Percentiles rank a stretch among this genome's conserved stretches.
These are phyloP conservation scores for Papilio protenor DNA, from an alignment of 2,888 invertebrate species.

Conservation along the genomic window DNA sequence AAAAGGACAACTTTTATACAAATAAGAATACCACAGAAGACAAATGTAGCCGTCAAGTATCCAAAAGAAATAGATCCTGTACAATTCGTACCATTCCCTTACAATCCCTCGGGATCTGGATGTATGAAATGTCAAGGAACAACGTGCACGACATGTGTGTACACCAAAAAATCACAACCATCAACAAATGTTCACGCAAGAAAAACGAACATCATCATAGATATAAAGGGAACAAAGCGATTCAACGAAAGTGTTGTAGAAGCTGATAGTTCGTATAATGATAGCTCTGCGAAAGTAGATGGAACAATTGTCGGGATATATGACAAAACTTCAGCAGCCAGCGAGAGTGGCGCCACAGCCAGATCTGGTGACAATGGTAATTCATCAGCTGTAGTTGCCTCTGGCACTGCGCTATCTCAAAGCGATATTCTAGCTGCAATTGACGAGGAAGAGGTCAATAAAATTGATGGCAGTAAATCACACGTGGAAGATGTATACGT, in stretches of 20 bases:
- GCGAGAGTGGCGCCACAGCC: conserved; percentile 45
- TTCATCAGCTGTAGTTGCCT: conserved; percentile 44
- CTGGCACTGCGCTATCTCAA: conserved; percentile 47
- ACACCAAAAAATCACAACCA: conserved; percentile 30
- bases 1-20: conserved; percentile 51
- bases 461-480: conserved; percentile 34
- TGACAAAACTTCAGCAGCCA: conserved; percentile 48
- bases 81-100: conserved; percentile 50
- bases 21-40: conserved; percentile 50
- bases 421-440: conserved; percentile 48
- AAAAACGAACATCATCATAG: conserved; percentile 56
- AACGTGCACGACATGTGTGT: conserved; percentile 45
- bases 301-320: conserved; percentile 45
- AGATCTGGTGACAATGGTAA: conserved; percentile 32
- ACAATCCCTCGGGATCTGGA: conserved; percentile 34
- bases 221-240: conserved; percentile 47
- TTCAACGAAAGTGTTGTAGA: conserved; percentile 42
- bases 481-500: conserved; percentile 49
- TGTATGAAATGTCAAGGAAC: conserved; percentile 45
- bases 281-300: conserved; percentile 32
- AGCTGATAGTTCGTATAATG: conserved; percentile 38
- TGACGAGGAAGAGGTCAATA: conserved; percentile 41
- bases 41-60: conserved; percentile 50
- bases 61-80: conserved; percentile 48
- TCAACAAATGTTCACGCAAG: conserved; percentile 38